These are phyloP conservation scores for Dicerorhinus sumatrensis DNA, from an alignment of 2,113 vertebrate genomes.

Conservation along the genomic window DNA sequence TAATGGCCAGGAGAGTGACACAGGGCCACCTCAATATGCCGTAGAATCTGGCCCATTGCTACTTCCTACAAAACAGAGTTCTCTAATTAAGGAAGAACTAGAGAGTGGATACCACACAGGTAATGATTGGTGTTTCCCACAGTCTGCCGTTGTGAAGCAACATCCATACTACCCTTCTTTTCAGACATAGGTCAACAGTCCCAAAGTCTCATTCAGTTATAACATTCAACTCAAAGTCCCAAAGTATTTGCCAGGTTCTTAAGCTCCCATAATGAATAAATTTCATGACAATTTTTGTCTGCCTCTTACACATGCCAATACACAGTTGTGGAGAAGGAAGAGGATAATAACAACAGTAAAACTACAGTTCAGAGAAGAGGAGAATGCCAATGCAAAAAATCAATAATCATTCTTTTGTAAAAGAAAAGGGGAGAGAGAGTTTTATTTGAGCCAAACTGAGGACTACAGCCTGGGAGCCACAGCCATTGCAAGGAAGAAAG, in stretches of 20 bases:
- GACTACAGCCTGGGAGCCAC: too few relatives aligned
- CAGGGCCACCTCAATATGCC: background rate
- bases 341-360: background rate
- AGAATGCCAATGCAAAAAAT: background rate
- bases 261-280: background rate
- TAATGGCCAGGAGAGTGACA: background rate
- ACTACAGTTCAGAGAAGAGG: background rate
- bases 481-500: too few relatives aligned
- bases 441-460: too few relatives aligned
- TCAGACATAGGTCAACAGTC: background rate
- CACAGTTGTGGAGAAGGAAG: background rate
- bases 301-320: background rate
- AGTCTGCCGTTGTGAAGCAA: background rate
- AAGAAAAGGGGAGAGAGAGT: too few relatives aligned
- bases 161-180: background rate
- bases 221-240: background rate
- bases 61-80: background rate
- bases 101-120: background rate
- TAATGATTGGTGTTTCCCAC: background rate
- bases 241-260: background rate
- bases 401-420: too few relatives aligned
- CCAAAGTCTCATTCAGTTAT: background rate
- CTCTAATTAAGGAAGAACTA: background rate
- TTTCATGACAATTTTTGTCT: background rate
- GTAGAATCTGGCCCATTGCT: background rate